Conservation (phyloP, 2,888 invertebrate species). For the Lissonota sp. region DNA sequence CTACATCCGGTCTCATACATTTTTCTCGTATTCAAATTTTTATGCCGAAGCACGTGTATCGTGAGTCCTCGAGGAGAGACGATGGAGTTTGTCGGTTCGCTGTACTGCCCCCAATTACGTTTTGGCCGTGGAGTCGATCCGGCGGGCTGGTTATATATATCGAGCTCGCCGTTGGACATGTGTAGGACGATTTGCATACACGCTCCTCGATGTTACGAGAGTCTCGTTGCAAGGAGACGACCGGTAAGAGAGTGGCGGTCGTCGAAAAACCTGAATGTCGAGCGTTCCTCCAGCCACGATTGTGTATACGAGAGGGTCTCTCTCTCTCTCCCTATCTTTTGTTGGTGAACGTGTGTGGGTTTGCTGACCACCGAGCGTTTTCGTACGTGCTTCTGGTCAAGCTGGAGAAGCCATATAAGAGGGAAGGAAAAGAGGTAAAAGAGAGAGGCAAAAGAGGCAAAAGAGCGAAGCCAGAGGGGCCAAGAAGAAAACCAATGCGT, state of each 20-base stretch:
- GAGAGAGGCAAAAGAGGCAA: constrained; percentile 53
- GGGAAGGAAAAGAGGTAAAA: constrained; percentile 29
- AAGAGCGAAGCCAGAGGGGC: constrained; percentile 44
- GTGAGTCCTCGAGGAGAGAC: not conserved
- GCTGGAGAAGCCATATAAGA: constrained; percentile 50
- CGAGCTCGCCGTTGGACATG: constrained; percentile 42
- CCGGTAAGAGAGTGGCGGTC: constrained; percentile 63
- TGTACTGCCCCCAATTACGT: constrained; percentile 66
- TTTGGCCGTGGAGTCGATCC: constrained; percentile 44
- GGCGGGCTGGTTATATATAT: constrained; percentile 41
- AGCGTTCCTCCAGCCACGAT: no score
- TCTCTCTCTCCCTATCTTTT: constrained; percentile 1
- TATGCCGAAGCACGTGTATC: constrained; percentile 27
- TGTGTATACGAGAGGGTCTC: no score
- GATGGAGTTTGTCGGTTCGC: constrained; percentile 42
- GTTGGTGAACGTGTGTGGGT: constrained; percentile 6
- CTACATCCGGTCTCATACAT: constrained; percentile 57
- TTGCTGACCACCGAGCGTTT: constrained; percentile 39
- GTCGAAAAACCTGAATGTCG: constrained; percentile 59
- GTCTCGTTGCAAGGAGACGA: constrained; percentile 60
- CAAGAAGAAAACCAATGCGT: constrained; percentile 78
- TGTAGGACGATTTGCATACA: constrained; percentile 78
- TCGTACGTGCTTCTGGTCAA: constrained; percentile 45
- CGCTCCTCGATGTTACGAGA: constrained; percentile 63
- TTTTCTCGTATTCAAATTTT: constrained; percentile 67